phyloP scores from a whole-genome alignment of 2,113 vertebrate species.

The Oncorhynchus keta region DNA sequence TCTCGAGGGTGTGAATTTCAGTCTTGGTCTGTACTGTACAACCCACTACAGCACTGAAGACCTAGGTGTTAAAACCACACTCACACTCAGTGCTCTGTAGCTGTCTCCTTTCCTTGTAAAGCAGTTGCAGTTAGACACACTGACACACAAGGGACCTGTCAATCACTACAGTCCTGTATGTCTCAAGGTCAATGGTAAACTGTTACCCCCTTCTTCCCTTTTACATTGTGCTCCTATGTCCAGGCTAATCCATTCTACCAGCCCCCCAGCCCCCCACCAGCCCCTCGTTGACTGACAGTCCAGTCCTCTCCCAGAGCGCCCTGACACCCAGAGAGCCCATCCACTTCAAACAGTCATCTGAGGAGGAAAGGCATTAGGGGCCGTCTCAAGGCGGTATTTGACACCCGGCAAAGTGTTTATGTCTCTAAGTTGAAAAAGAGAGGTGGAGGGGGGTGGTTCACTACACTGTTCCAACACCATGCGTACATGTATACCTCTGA shows the following conservation, averaged over 20 bases:
- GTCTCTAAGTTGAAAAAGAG: neutral
- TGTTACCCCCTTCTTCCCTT: neutral
- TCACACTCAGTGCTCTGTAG: neutral
- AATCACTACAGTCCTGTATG: neutral
- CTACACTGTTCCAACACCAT: neutral
- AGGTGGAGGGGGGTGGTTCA: neutral
- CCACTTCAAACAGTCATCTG: neutral
- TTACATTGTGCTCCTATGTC: too few species aligned
- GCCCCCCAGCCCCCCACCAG: neutral
- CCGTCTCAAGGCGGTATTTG: neutral
- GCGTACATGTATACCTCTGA: neutral
- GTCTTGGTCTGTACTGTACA: neutral
- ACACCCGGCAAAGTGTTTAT: neutral
- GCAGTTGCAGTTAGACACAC: neutral
- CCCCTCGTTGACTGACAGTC: neutral
- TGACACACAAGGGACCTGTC: neutral
- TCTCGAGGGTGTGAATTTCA: too few species aligned
- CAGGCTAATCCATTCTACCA: too few species aligned
- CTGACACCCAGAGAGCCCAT: neutral
- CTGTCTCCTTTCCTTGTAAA: neutral
- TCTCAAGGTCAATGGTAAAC: neutral
- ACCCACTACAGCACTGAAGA: neutral
- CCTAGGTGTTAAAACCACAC: conserved; percentile 3
- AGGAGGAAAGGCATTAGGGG: neutral
- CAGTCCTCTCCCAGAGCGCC: neutral